Percentiles rank a stretch among this genome's conserved stretches.
phyloP scores from a whole-genome alignment of 2,113 vertebrate species.

The Ancistrus triradiatus region DNA sequence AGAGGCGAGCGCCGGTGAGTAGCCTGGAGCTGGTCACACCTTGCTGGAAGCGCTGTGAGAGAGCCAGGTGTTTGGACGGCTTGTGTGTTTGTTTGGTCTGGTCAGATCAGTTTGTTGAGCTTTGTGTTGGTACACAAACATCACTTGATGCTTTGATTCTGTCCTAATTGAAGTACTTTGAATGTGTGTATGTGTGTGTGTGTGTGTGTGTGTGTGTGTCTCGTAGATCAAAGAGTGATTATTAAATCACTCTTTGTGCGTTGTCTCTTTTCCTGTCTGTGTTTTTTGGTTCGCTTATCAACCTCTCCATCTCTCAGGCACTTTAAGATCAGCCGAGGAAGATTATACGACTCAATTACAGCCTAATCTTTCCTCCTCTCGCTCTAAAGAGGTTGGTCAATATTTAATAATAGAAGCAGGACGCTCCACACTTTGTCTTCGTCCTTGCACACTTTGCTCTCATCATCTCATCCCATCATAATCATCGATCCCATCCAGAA shows the following conservation, averaged over 20 bases:
- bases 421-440: background rate
- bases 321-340: background rate
- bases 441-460: background rate
- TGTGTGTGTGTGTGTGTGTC: conserved; percentile 5
- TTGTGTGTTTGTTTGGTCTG: conserved; percentile 29
- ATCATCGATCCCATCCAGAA: background rate
- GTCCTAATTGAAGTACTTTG: conserved; percentile 37
- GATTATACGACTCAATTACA: background rate
- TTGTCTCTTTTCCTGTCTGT: background rate
- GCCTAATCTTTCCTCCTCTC: background rate
- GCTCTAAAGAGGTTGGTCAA: background rate
- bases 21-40: conserved; percentile 53
- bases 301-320: background rate
- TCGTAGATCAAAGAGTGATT: conserved; percentile 40
- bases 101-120: background rate
- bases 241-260: background rate
- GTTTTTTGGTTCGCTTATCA: no score
- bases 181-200: conserved; percentile 17
- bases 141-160: conserved; percentile 17
- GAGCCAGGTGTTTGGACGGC: conserved; percentile 43
- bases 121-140: conserved; percentile 31
- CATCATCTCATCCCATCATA: background rate
- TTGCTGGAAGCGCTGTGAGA: conserved; percentile 40
- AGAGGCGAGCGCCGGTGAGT: conserved; percentile 66
- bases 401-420: background rate